Conservation (phyloP, 2,888 invertebrate genomes). For the Tolmerus cingulatus region DNA sequence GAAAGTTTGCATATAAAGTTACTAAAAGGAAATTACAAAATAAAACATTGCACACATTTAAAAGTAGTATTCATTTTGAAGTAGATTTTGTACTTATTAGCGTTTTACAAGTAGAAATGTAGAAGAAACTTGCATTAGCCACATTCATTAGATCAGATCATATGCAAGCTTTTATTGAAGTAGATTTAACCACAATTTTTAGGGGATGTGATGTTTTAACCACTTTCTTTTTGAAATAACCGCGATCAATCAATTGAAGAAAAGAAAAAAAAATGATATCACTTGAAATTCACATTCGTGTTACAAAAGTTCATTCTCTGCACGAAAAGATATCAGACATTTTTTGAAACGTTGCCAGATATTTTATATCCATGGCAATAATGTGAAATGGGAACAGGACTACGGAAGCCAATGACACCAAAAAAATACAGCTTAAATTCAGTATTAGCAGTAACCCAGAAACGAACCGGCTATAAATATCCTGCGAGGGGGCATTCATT, state of each 20-base stretch:
- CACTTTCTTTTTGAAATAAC: not conserved
- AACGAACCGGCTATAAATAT: not conserved
- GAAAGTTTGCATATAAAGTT: not conserved
- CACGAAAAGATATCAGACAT: not conserved
- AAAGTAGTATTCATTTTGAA: not conserved
- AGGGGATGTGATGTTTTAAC: not conserved
- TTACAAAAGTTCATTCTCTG: not conserved
- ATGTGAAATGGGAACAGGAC: not conserved
- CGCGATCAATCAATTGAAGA: not conserved
- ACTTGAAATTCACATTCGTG: not conserved
- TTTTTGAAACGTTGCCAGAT: not conserved
- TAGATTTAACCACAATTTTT: not conserved
- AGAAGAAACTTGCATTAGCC: not conserved
- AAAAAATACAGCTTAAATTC: not conserved
- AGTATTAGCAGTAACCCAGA: not conserved
- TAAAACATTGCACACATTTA: not conserved
- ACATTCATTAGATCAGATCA: not conserved
- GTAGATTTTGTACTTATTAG: not conserved
- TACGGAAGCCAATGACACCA: conserved; percentile 16
- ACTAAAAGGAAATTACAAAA: not conserved
- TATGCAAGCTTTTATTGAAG: not conserved
- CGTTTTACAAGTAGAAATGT: not conserved
- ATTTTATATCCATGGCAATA: not conserved
- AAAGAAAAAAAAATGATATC: not conserved
- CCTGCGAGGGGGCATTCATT: not conserved